Base-by-base conservation (phyloP, 2,888 invertebrate genomes). In the Palloptera scutellata region DNA sequence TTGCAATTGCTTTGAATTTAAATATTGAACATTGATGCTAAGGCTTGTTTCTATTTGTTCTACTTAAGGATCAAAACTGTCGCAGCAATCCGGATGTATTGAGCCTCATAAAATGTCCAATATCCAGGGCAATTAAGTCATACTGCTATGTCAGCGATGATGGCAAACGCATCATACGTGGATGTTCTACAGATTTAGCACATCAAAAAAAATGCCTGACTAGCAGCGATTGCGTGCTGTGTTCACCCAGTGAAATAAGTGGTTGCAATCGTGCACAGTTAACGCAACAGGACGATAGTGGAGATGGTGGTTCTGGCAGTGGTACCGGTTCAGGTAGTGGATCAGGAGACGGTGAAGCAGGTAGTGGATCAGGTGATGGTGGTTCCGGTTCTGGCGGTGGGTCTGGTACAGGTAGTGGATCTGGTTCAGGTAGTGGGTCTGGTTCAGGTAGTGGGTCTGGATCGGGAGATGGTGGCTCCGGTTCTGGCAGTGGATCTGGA, bases 121-220 rank as follows among this genome's bases (percentile, higher is more conserved):
- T 79, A 48, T 66, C 75, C 8, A 68, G 73, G 55, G 68, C 77
- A 0, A 60, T 64, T 8, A 79, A 78, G 69, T 66, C 74, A 8
- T 79, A 76, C 64, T 79, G 79, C 53, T 77, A 72, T 63, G 71
- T 72, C 0, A 71, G 66, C 8, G 43, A 71, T 1, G 68, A 72
- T 30, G 74, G 66, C 6, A 55, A 66, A 11, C 64, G 66, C 2
- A 70, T 70, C 1, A 64, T 70, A 45, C 76, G 78, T 9, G 78
- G 77, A 2, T 80, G 80, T 61, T 70, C 75, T 2, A 69, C 70
- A 11, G 70, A 68, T 15, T 70, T 74, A 11, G 60, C 67, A 3
- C 70, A 74, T 15, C 77, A 79, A 67, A 72, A 59, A 20, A 20
- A 66, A 4, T 79, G 79, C 30, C 61, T 75, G 17, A 30, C 40